Base-by-base conservation (phyloP, 2,797 vertebrate genomes). In the Taeniopygia guttata region DNA sequence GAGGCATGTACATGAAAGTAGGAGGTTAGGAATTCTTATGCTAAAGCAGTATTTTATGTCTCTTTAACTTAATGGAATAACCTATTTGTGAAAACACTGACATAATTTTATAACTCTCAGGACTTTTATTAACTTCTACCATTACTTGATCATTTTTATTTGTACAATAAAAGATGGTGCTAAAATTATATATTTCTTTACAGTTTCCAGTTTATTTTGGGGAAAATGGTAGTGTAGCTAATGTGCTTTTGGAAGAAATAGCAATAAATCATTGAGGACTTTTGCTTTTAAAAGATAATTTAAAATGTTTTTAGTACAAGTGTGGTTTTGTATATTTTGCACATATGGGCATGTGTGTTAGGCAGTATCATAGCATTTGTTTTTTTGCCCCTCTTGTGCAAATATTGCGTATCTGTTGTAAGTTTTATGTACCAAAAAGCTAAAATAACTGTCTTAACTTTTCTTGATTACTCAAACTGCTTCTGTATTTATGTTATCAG, bases 171-270 rank as follows among this genome's bases (percentile, higher is more conserved):
- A 95, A 93, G 30, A 14, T 64, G 62, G 56, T 95, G 84, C 75
- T 90, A 84, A 89, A 96, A 83, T 89, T 25, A 63, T 87, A 21
- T 89, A 87, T 90, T 92, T 91, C 58, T 92, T 95, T 92, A 92
- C 79, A 73, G 43, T 93, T 80, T 83, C 25, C 19, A 13, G 34
- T 87, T 85, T 84, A 68, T 89, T 92, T 90, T 87, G 68, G 66
- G 87, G 87, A 51, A 83, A 75, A 78, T 51, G 16, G 64, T 72
- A 16, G 40, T 10, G 36, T 63, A 81, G 76, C 72, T 92, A 43
- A 60, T 59, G 29, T 69, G 51, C 59, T 80, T 93, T 85, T 92
- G 49, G n/a, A 78, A 73, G 73, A 78, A 91, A 63, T 3, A 23
- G 49, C 23, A 86, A 38, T 87, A 92, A 68, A 64, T 85, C 40